Conservation (phyloP, 2,113 vertebrate genomes). For the Rhineura floridana region DNA sequence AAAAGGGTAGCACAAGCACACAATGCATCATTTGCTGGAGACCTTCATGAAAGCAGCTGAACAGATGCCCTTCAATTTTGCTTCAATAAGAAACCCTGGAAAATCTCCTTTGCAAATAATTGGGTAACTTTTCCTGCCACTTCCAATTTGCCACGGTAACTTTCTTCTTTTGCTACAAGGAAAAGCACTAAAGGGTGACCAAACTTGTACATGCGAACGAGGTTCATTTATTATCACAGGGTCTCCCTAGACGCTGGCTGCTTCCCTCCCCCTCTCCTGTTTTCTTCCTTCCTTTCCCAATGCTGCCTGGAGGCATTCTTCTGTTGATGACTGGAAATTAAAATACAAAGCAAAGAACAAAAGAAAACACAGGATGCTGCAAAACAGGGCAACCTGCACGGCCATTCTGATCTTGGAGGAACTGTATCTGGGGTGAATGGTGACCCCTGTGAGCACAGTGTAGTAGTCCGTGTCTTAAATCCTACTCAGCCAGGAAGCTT, state of each 20-base stretch:
- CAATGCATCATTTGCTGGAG: background rate
- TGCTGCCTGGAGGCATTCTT: background rate
- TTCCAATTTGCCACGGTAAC: slow-evolving; percentile 6
- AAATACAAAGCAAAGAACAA: background rate
- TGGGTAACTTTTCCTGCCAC: slow-evolving; percentile 22
- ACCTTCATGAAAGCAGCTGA: background rate
- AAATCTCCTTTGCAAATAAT: slow-evolving; percentile 13
- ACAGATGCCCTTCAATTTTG: slow-evolving; percentile 1
- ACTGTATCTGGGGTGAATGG: background rate
- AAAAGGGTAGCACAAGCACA: background rate
- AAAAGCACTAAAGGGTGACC: background rate
- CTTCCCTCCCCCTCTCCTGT: too few relatives aligned
- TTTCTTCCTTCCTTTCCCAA: background rate
- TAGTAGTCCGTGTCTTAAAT: background rate
- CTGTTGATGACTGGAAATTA: background rate
- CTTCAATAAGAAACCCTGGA: background rate
- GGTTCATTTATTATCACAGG: slow-evolving; percentile 2
- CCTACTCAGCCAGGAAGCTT: background rate
- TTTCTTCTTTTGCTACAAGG: background rate
- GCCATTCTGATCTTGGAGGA: background rate
- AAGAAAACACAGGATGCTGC: background rate
- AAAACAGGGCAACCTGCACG: background rate
- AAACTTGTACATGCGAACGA: background rate
- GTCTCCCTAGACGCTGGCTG: background rate
- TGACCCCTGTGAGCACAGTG: background rate